These are phyloP conservation scores for Zelleria hepariella DNA, from an alignment of 2,888 invertebrate genomes.

Conservation along the genomic window DNA sequence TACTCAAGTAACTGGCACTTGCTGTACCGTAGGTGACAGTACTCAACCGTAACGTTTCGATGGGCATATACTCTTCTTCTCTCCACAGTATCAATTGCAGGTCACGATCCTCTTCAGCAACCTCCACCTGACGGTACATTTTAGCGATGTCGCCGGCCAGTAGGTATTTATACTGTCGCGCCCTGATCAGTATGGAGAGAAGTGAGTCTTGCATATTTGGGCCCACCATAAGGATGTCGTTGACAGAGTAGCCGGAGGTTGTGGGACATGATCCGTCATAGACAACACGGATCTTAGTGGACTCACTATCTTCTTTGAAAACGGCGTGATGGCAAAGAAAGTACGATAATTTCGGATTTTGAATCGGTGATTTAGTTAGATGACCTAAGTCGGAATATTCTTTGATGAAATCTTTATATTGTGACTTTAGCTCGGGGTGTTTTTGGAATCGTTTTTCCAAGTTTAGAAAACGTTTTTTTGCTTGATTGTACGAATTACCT, in stretches of 20 bases:
- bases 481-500: not conserved
- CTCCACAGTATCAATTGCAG: not conserved
- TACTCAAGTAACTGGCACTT: not conserved
- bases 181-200: conserved; percentile 16
- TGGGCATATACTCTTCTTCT: not conserved
- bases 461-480: not conserved
- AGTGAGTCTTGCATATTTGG: conserved; percentile 18
- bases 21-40: conserved; percentile 11
- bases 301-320: conserved; percentile 12
- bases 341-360: conserved; percentile 8
- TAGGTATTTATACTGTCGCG: conserved; percentile 18
- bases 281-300: conserved; percentile 17
- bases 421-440: too few relatives aligned
- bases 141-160: conserved; percentile 20
- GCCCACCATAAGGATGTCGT: conserved; percentile 20
- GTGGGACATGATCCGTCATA: conserved; percentile 18
- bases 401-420: too few relatives aligned
- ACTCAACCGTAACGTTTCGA: not conserved
- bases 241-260: conserved; percentile 16
- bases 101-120: not conserved
- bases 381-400: too few relatives aligned
- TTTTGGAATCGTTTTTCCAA: not conserved
- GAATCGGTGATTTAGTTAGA: too few relatives aligned
- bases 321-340: conserved; percentile 19
- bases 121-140: too few relatives aligned